phyloP scores from a whole-genome alignment of 2,888 invertebrate species.

The Ophioninae sp. region DNA sequence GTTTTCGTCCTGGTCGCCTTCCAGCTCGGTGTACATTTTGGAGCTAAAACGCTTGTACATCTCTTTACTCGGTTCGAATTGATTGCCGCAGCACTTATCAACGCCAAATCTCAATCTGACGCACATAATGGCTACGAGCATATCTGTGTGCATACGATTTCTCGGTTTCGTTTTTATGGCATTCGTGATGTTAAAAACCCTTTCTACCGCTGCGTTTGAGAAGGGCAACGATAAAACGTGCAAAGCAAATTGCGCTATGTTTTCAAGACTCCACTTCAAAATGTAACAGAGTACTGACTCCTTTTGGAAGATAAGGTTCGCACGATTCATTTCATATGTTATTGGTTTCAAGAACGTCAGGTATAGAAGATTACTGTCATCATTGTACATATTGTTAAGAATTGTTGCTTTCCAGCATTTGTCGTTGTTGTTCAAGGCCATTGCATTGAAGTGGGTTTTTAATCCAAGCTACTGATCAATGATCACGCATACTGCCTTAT shows the following conservation, averaged over 20 bases:
- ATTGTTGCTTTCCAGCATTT: conserved; percentile 19
- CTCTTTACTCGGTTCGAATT: too few relatives aligned
- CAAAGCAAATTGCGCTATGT: conserved; percentile 26
- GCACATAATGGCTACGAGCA: conserved; percentile 27
- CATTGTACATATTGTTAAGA: conserved; percentile 16
- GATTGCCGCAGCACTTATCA: conserved; percentile 16
- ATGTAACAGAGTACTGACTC: conserved; percentile 28
- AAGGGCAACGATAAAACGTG: conserved; percentile 16
- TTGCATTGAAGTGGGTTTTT: conserved; percentile 9
- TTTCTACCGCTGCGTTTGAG: conserved; percentile 27
- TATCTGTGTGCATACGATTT: conserved; percentile 25
- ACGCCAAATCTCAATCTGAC: conserved; percentile 16
- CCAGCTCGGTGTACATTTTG: conserved; percentile 11
- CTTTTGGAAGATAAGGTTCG: conserved; percentile 22
- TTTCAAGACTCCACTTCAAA: conserved; percentile 22
- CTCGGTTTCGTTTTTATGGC: conserved; percentile 13
- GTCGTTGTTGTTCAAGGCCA: conserved; percentile 20
- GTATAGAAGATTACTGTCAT: conserved; percentile 19
- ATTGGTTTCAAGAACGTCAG: conserved; percentile 20
- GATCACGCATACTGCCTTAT: conserved; percentile 6
- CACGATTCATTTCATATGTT: conserved; percentile 19
- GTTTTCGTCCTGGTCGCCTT: conserved; percentile 1
- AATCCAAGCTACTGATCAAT: conserved; percentile 19
- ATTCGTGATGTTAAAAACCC: conserved; percentile 27
- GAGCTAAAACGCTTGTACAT: conserved; percentile 20